Conservation (phyloP, 2,113 vertebrate genomes). For the Myxocyprinus asiaticus region DNA sequence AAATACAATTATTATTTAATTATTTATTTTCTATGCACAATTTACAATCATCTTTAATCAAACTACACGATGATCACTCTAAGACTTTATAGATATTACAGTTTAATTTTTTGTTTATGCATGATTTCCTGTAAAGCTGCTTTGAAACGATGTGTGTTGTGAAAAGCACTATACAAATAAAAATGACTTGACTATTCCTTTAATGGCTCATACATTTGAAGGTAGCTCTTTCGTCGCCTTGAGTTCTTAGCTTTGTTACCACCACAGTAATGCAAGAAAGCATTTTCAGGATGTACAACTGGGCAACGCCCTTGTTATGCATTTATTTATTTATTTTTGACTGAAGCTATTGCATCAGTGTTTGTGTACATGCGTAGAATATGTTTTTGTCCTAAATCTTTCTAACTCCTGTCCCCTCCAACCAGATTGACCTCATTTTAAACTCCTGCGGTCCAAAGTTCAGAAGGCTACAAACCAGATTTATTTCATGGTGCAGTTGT, state of each 20-base stretch:
- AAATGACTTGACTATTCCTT: no score
- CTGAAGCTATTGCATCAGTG: background rate
- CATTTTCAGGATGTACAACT: background rate
- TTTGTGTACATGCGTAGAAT: background rate
- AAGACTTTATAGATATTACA: no score
- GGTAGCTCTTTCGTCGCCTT: background rate
- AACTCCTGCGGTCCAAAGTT: constrained; percentile 1
- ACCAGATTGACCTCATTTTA: background rate
- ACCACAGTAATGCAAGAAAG: background rate
- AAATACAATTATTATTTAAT: no score
- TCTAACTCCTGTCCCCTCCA: background rate
- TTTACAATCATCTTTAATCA: no score
- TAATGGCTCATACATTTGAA: background rate
- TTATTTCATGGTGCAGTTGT: background rate
- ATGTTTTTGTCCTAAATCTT: background rate
- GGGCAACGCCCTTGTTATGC: background rate
- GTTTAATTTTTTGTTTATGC: no score
- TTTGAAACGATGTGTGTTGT: no score
- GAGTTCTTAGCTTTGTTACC: background rate
- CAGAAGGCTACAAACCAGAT: background rate
- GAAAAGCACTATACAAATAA: no score
- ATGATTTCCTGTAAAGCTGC: no score
- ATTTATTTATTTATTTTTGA: background rate
- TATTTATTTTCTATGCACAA: no score
- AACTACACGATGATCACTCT: no score